Percentiles rank a stretch among this genome's conserved stretches.
phyloP scores from a whole-genome alignment of 2,113 vertebrate genomes.

The Pyrgilauda ruficollis region DNA sequence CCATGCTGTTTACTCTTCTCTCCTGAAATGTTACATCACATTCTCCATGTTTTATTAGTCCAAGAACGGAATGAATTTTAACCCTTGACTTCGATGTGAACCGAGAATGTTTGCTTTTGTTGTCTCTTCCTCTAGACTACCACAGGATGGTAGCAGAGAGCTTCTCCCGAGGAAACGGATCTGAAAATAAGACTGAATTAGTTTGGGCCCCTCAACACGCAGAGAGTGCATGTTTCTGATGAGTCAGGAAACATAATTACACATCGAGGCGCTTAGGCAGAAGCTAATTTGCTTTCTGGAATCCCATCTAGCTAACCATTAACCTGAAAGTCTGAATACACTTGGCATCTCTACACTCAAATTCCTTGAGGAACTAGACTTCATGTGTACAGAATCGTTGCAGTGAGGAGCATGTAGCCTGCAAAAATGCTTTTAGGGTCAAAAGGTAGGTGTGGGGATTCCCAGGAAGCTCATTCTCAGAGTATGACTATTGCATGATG shows the following conservation, averaged over 20 bases:
- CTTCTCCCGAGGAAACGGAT: neutral
- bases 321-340: neutral
- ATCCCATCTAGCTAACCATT: neutral
- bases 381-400: fast-evolving
- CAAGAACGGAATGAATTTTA: neutral
- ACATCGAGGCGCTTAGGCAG: neutral
- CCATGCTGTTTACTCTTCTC: neutral
- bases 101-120: neutral
- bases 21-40: neutral
- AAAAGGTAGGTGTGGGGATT: neutral
- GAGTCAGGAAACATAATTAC: neutral
- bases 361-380: neutral
- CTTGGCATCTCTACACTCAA: neutral
- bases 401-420: neutral
- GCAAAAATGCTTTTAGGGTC: neutral
- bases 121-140: neutral
- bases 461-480: neutral
- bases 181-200: neutral
- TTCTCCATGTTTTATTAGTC: neutral
- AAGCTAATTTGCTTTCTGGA: neutral
- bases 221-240: neutral
- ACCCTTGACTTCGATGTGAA: fast-evolving
- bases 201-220: neutral
- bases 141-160: conserved; percentile 23
- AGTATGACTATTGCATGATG: neutral